Base-by-base conservation (phyloP, 2,113 vertebrate genomes). In the Arvicanthis niloticus region DNA sequence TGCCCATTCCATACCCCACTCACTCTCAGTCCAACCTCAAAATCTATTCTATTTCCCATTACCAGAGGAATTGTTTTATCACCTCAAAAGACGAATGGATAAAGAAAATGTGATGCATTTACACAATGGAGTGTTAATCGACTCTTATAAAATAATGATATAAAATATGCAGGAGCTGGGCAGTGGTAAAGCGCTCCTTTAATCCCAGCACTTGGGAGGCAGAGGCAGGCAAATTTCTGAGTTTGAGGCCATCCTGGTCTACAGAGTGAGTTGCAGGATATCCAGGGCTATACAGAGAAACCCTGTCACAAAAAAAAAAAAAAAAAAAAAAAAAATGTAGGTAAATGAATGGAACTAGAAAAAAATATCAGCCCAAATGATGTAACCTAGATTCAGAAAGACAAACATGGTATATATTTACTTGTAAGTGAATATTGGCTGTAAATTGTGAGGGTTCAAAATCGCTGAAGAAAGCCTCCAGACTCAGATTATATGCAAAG, bases 11-110 rank as follows among this genome's bases (percentile, higher is more conserved):
- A 11, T 16, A 73, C 8, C 16, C 70, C 8, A 73, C 37, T n/a
- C 37, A n/a, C 6, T n/a, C 70, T 8, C 3, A 40, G 70, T 40
- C n/a, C n/a, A 73, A 3, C 5, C 17, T n/a, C n/a, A 21, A 73
- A 40, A 73, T 22, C 1, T 40, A 73, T 73, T 73, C 37, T 73
- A 73, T 40, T 40, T 21, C 70, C n/a, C 7, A 3, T 40, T 40
- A 73, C 8, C 19, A 40, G 37, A 21, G 3, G 1, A 1, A 40
- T 40, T 3, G 1, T 73, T 73, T 0, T 19, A 3, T n/a, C 70
- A 17, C 37, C 70, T 70, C 0, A 72, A 72, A 5, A 72, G 68
- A n/a, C 19, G 68, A 72, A 72, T 72, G 16, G 68, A 19, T 19
- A 40, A 73, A 40, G 9, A 73, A 37, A 37, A 72, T n/a, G 8